A percentile compares a stretch with the other conserved stretches of the same genome.
phyloP scores from a whole-genome alignment of 2,888 invertebrate genomes.

The Synergus japonicus region DNA sequence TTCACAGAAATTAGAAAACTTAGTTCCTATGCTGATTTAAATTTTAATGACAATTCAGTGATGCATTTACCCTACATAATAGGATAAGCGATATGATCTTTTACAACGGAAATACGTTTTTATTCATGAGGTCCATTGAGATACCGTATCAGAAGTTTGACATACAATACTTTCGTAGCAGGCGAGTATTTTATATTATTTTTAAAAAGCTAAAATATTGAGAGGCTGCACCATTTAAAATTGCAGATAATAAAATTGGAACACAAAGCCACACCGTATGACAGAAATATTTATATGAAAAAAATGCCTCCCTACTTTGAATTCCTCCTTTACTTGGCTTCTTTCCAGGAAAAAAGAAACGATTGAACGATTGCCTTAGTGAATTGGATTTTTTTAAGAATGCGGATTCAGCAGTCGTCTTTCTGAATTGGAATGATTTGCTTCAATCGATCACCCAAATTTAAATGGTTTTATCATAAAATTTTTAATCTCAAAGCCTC shows the following conservation, averaged over 20 bases:
- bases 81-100: constrained; percentile 30
- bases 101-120: constrained; percentile 37
- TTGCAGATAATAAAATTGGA: constrained; percentile 10
- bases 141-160: constrained; percentile 38
- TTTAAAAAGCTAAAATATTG: constrained; percentile 16
- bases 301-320: not conserved
- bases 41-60: constrained; percentile 36
- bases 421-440: no score
- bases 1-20: constrained; percentile 19
- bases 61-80: constrained; percentile 37
- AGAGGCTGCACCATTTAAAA: not conserved
- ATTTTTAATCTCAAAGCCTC: no score
- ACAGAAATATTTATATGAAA: not conserved
- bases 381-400: no score
- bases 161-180: constrained; percentile 32
- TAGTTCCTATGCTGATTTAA: constrained; percentile 13
- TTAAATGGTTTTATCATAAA: no score
- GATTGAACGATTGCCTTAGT: no score
- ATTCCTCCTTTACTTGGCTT: no score
- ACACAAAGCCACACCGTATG: not conserved
- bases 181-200: constrained; percentile 17
- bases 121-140: constrained; percentile 38
- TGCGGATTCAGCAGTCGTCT: no score
- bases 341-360: no score
- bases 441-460: no score